phyloP scores from a whole-genome alignment of 2,888 invertebrate genomes.

The Leptarthrus brevirostris region DNA sequence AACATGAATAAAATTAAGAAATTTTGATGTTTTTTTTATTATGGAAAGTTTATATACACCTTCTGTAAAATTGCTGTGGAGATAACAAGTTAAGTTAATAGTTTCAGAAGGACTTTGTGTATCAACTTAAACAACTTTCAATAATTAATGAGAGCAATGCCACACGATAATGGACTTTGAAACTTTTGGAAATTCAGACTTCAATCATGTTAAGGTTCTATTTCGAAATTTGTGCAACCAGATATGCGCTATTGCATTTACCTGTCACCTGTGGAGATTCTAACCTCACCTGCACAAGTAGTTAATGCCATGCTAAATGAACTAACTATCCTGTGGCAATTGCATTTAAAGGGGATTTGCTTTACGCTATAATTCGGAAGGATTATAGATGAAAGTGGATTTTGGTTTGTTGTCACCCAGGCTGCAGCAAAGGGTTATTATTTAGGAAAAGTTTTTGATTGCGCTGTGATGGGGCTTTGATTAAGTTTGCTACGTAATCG shows the following conservation, averaged over 20 bases:
- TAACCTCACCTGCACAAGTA: background rate
- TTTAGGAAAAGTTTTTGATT: background rate
- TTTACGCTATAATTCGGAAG: too few species aligned
- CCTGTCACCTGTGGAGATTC: background rate
- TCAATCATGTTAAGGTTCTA: background rate
- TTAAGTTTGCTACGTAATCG: background rate
- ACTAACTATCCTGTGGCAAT: background rate
- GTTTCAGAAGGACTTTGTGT: too few species aligned
- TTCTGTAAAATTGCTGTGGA: too few species aligned
- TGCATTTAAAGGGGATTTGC: background rate
- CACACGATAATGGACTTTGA: background rate
- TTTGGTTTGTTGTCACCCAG: too few species aligned
- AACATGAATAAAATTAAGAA: constrained; percentile 4
- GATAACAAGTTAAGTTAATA: too few species aligned
- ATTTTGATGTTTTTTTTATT: too few species aligned
- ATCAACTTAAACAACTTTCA: too few species aligned
- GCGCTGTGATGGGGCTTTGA: background rate
- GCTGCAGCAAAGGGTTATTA: background rate
- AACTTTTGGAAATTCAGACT: background rate
- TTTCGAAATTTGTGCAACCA: background rate
- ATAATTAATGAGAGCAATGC: background rate
- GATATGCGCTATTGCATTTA: background rate
- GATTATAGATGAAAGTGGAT: too few species aligned
- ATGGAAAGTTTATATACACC: too few species aligned
- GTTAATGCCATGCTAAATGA: background rate